A percentile compares a stretch with the other conserved stretches of the same genome.
Conservation (phyloP, 2,888 invertebrate species). For the Caenorhabditis drosophilae region DNA sequence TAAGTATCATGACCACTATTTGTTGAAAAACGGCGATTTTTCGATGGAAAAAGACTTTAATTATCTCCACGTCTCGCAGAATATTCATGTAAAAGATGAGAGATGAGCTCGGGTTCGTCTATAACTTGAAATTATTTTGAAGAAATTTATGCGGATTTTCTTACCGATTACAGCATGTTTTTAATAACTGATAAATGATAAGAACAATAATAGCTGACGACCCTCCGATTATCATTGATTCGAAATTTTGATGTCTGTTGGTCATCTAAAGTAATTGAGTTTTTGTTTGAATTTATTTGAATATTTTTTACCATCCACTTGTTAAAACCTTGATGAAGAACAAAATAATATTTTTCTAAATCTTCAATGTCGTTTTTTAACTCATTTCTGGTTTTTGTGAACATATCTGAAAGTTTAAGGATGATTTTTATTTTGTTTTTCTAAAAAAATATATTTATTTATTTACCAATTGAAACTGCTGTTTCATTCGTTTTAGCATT, state of each 20-base stretch:
- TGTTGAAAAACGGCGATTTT: slow-evolving; percentile 19
- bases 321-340: slow-evolving; percentile 11
- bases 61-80: slow-evolving; percentile 12
- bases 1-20: slow-evolving; percentile 31
- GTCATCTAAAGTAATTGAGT: slow-evolving; percentile 8
- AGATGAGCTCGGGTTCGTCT: slow-evolving; percentile 28
- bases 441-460: too few species aligned
- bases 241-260: slow-evolving; percentile 17
- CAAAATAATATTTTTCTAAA: slow-evolving; percentile 8
- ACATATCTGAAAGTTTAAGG: slow-evolving; percentile 2
- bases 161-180: slow-evolving; percentile 15
- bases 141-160: background rate
- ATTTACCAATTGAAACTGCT: too few species aligned
- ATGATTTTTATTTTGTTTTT: background rate
- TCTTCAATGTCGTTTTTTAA: slow-evolving; percentile 15
- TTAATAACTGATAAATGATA: slow-evolving; percentile 5
- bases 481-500: too few species aligned
- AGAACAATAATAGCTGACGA: slow-evolving; percentile 23
- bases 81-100: slow-evolving; percentile 21
- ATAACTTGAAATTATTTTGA: background rate
- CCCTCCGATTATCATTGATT: slow-evolving; percentile 23
- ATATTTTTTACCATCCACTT: slow-evolving; percentile 19
- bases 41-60: slow-evolving; percentile 26
- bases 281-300: background rate
- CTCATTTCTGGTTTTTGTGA: slow-evolving; percentile 21